Base-by-base conservation (phyloP, 2,888 invertebrate genomes). In the Platycheirus albimanus region DNA sequence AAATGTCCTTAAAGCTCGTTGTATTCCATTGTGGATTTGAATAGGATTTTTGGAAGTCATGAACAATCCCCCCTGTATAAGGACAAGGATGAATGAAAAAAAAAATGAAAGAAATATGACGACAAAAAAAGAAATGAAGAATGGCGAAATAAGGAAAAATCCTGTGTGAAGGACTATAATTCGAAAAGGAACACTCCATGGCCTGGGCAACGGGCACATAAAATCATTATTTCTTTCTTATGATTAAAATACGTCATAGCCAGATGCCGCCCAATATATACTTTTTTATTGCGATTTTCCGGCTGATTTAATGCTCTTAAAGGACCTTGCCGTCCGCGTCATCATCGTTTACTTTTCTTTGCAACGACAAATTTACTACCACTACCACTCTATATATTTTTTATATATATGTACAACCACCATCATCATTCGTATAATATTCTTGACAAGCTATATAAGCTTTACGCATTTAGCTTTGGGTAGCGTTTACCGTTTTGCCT, bases 241-340 rank as follows among this genome's bases (percentile, higher is more conserved):
- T 86, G 86, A 86, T 86, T 86, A 85, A 86, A 86, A 86, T 86
- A 85, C 80, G 86, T 86, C 86, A 86, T 52, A 80, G 85, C 85
- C 86, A 86, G 86, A 86, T 86, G 86, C 83, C 85, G 86, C 85
- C 80, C 85, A 72, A 86, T 86, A 86, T 86, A 86, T 85, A 85
- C 85, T 86, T 86, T 86, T 86, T 86, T 86, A 86, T 86, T 86
- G 84, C 86, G 84, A 86, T 85, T 86, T 86, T 86, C 85, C 86
- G 85, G 85, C 86, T 86, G 86, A 86, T 86, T 86, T 86, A 86
- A 86, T 85, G 85, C 81, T 84, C 85, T 86, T 85, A 84, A 86
- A 85, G 86, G 85, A 85, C 85, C 52, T 64, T 47, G 30, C 49
- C 49, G 30, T 17, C 17, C 15, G 5, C 33, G 47, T 13, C 58